Evolutionary conservation across 2,797 vertebrate genomes (phyloP), one percentile per base, ranked within the genome.

Genomic region (Huso huso): DNA sequence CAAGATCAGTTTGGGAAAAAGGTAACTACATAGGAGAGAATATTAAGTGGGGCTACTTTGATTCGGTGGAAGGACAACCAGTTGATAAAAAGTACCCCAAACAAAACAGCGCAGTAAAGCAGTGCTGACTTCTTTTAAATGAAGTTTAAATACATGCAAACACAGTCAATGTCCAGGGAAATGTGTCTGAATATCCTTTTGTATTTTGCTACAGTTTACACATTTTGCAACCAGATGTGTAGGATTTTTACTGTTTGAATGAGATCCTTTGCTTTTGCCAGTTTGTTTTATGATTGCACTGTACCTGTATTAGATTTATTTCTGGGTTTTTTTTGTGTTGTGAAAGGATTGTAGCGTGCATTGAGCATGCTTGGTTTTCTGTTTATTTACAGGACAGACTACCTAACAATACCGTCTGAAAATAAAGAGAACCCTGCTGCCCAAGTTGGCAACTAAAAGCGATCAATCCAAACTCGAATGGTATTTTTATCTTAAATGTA

Each of bases 381-480:
- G 71, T 84, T 71, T 77, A 58, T 76, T 83, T 69, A 23, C 83
- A 99, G 95, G 84, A 93, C 93, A 82, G 92, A 97, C 88, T 97
- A 97, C 81, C 90, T 99, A 75, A 95, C 95, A 12, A 90, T 99
- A 79, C 94, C 95, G 0, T 96, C 94, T 10, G 94, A 94, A 83
- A 94, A 94, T 84, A 97, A 96, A 90, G 94, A 95, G 74, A 93
- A 88, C 74, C 89, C 91, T 12, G 86, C 84, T 0, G 87, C 91
- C 71, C 92, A 94, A 4, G 93, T 94, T 81, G 90, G 92, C 76
- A 92, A 96, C 76, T 96, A 95, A 86, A 88, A 88, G 76, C 81
- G 88, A 72, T 87, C 74, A 73, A 77, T 76, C 70, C 71, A 66
- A 75, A 74, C 78, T 77, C 49, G 78, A 80, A 91, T 86, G 90